phyloP scores from a whole-genome alignment of 2,113 vertebrate species.

The Chloroceryle aenea region DNA sequence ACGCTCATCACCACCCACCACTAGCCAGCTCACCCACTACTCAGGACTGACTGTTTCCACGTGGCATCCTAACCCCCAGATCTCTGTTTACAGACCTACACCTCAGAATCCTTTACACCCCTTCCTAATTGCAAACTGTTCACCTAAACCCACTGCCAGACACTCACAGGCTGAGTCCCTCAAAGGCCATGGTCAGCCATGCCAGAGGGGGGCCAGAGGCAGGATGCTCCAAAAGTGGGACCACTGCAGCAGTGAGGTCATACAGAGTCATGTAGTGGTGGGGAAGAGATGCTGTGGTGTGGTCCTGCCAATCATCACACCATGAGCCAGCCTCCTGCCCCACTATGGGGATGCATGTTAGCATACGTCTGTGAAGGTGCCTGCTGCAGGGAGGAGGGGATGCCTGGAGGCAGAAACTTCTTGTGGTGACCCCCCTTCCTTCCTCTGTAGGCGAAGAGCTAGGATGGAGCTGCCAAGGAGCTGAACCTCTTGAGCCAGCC shows the following conservation, averaged over 20 bases:
- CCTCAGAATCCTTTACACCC: neutral
- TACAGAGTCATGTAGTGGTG: neutral
- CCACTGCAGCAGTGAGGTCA: accelerated
- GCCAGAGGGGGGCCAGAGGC: neutral
- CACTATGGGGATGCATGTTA: neutral
- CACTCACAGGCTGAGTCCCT: neutral
- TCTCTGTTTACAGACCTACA: neutral
- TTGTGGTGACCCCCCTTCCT: neutral
- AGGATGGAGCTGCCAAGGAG: neutral
- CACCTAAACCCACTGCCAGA: neutral
- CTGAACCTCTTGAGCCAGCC: neutral
- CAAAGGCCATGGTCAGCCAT: accelerated
- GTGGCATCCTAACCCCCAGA: neutral
- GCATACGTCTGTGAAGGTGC: neutral
- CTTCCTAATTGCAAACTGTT: accelerated
- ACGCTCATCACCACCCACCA: accelerated
- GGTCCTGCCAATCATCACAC: neutral
- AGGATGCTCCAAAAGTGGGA: accelerated
- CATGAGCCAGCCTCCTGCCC: accelerated
- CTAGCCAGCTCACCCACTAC: neutral
- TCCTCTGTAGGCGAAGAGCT: neutral
- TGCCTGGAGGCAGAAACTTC: neutral
- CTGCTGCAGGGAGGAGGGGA: neutral
- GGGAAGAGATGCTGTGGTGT: neutral
- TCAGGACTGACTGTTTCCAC: accelerated